These are phyloP conservation scores for Drosophila koepferae DNA, from an alignment of 2,888 invertebrate genomes.

Conservation along the genomic window DNA sequence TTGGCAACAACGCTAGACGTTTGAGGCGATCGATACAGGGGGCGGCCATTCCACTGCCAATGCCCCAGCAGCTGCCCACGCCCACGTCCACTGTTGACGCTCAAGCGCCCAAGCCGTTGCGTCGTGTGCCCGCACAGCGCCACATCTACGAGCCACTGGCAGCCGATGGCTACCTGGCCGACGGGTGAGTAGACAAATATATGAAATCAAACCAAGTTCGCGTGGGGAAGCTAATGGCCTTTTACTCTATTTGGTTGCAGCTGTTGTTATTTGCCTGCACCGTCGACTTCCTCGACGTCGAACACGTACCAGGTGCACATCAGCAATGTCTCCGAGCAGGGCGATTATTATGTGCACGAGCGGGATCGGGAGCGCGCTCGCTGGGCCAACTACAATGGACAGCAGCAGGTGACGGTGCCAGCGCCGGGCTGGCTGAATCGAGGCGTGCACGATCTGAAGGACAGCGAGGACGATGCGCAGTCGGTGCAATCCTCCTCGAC, in stretches of 20 bases:
- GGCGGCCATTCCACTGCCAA: constrained; percentile 33
- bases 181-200: constrained; percentile 57
- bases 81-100: constrained; percentile 17
- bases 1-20: constrained; percentile 41
- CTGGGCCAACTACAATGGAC: constrained; percentile 88
- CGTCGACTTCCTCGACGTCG: constrained; percentile 80
- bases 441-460: constrained; percentile 86
- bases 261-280: constrained; percentile 75
- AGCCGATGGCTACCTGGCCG: constrained; percentile 68
- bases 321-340: constrained; percentile 67
- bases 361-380: constrained; percentile 89
- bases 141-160: constrained; percentile 66
- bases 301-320: constrained; percentile 84
- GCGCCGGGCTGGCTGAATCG: constrained; percentile 87
- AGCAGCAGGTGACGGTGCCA: constrained; percentile 43
- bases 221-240: neutral
- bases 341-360: constrained; percentile 85
- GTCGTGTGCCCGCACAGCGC: constrained; percentile 54
- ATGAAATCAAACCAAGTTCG: neutral
- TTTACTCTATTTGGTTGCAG: constrained; percentile 3
- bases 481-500: constrained; percentile 87
- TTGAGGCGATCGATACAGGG: constrained; percentile 74
- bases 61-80: constrained; percentile 6
- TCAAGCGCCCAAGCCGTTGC: constrained; percentile 50
- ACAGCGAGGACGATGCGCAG: constrained; percentile 85